Conservation (phyloP, 2,888 invertebrate genomes). For the Pocota personata region DNA sequence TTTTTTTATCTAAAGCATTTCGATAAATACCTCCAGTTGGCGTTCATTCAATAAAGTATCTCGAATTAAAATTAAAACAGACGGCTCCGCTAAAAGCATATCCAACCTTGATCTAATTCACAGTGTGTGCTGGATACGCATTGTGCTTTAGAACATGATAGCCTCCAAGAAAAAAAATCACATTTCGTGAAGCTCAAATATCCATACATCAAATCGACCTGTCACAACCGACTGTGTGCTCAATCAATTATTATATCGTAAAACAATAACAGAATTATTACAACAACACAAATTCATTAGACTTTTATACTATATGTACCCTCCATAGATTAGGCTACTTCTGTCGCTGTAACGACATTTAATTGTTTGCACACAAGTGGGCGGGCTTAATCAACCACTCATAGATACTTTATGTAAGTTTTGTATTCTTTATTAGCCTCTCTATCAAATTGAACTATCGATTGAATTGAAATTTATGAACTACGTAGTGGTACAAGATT, state of each 20-base stretch:
- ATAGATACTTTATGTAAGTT: constrained; percentile 29
- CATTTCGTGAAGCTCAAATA: constrained; percentile 32
- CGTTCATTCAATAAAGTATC: background rate
- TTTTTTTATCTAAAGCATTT: background rate
- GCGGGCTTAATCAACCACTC: constrained; percentile 25
- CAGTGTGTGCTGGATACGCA: background rate
- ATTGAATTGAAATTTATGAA: constrained; percentile 64
- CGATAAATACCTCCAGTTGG: background rate
- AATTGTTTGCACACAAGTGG: constrained; percentile 13
- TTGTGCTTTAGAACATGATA: background rate
- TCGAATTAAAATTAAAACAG: constrained; percentile 10
- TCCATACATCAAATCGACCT: constrained; percentile 25
- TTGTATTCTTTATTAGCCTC: constrained; percentile 20
- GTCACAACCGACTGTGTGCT: constrained; percentile 14
- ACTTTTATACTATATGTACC: background rate
- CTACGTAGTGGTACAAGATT: constrained; percentile 18
- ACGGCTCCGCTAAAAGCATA: constrained; percentile 1
- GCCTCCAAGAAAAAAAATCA: constrained; percentile 18
- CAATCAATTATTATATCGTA: constrained; percentile 73
- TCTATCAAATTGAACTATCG: constrained; percentile 21
- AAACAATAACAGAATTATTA: constrained; percentile 12
- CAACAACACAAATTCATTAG: constrained; percentile 16
- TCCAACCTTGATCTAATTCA: constrained; percentile 35
- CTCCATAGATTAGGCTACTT: constrained; percentile 10
- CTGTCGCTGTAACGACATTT: constrained; percentile 19